Evolutionary conservation across 2,888 invertebrate species (phyloP).

Genomic region (Temnothorax unifasciatus): DNA sequence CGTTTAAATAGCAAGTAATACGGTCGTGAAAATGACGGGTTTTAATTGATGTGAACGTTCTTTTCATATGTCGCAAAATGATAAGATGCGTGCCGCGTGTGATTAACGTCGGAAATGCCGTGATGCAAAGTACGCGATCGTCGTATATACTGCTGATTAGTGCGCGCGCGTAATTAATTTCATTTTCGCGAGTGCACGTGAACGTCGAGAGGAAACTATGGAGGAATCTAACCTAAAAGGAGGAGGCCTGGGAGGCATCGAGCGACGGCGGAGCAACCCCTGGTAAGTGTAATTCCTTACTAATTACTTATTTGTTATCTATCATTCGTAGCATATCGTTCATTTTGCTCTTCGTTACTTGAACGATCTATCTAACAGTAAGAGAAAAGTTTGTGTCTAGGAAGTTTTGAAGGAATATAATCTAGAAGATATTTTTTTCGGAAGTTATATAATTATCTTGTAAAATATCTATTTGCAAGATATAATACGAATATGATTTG

Average conservation of each 20-base stretch:
- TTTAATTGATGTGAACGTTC: not conserved
- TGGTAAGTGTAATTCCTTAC: not conserved
- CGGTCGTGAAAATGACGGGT: not conserved
- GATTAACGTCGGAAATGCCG: not conserved
- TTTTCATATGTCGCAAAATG: not conserved
- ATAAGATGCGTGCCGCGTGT: not conserved
- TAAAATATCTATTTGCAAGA: not conserved
- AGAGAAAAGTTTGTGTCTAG: not conserved
- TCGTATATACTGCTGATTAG: not conserved
- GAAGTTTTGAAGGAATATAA: not conserved
- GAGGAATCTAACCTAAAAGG: not conserved
- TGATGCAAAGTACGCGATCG: not conserved
- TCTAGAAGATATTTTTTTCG: not conserved
- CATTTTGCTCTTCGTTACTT: not conserved
- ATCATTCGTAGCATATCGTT: not conserved
- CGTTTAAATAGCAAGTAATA: too few species aligned
- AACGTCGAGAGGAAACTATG: not conserved
- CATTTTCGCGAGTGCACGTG: constrained; percentile 3
- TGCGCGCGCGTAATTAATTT: not conserved
- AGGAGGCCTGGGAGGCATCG: not conserved
- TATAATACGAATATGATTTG: too few species aligned
- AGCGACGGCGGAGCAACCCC: not conserved
- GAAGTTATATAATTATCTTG: not conserved
- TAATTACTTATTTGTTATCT: not conserved
- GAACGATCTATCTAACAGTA: not conserved